Percentiles rank a stretch among this genome's conserved stretches.
phyloP scores from a whole-genome alignment of 2,888 invertebrate genomes.

The Escarpia spicata region DNA sequence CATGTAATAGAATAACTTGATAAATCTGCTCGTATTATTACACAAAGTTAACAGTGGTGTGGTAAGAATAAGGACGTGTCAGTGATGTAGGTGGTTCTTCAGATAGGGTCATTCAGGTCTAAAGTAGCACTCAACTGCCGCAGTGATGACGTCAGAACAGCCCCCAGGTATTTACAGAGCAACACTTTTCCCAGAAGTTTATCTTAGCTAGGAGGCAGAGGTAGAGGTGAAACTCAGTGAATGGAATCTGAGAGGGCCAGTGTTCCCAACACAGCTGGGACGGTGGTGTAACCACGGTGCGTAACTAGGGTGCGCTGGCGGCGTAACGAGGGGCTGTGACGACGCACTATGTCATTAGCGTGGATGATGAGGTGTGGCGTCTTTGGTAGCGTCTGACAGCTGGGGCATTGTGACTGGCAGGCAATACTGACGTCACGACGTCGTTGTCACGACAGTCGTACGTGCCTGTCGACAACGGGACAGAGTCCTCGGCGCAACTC shows the following conservation, averaged over 20 bases:
- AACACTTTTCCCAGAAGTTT: neutral
- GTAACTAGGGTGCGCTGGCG: neutral
- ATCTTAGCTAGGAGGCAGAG: neutral
- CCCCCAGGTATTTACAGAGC: neutral
- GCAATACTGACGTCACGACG: neutral
- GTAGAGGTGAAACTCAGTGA: neutral
- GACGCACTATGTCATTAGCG: neutral
- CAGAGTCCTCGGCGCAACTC: neutral
- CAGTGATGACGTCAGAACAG: neutral
- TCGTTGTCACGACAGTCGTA: neutral
- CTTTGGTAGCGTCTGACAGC: neutral
- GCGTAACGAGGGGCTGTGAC: neutral
- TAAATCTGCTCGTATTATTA: neutral
- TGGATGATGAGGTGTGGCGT: constrained; percentile 1
- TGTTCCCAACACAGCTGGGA: neutral
- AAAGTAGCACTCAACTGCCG: neutral
- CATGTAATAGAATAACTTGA: neutral
- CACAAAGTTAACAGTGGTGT: neutral
- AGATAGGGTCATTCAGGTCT: neutral
- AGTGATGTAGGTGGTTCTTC: neutral
- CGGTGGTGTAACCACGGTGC: neutral
- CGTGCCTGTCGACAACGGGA: neutral
- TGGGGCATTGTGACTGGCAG: neutral
- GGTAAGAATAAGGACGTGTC: neutral
- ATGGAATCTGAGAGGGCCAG: neutral